Base-by-base conservation (phyloP, 2,888 invertebrate genomes). In the Masnerella sp. region DNA sequence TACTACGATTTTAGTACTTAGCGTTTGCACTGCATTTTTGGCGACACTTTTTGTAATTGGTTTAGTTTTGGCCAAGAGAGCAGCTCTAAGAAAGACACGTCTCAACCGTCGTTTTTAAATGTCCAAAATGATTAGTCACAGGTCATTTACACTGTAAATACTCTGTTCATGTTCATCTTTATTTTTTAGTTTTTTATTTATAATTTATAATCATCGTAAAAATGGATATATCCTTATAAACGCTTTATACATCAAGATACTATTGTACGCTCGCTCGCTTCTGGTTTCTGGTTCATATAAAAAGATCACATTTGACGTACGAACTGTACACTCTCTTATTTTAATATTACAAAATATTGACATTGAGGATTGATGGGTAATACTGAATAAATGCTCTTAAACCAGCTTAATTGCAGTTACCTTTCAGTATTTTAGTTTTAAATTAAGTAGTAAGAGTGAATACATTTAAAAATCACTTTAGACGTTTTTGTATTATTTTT, bases 71-170 rank as follows among this genome's bases (percentile, higher is more conserved):
- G 80, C 82, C 12, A 80, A 77, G 62, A 82, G 61, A 77, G 15
- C 79, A 1, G 65, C 75, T 0, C 12, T 73, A 3, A 80, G 68
- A 59, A 78, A 38, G 65, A 77, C 80, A 12, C 79, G 84, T 69
- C 38, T 54, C 2, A 86, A 85, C 73, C 79, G 86, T 54, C 80
- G 83, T 71, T 84, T 84, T 72, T 86, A 78, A 81, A 4, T 2
- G 12, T 22, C 22, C n/a, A n/a, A n/a, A n/a, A n/a, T n/a, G n/a
- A 2, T 2, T 9, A 30, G n/a, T 2, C 5, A n/a, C 5, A 30
- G 2, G 2, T 14, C 14, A 9, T 34, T 22, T 25, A 8, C 11
- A 17, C 3, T 56, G 25, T 51, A 58, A 34, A 32, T 61, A 69
- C 22, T 59, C 4, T 34, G 45, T 38, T 42, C 12, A 5, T 45